Evolutionary conservation across 2,888 invertebrate species (phyloP).

Genomic region (Drosophila anomalipes): DNA sequence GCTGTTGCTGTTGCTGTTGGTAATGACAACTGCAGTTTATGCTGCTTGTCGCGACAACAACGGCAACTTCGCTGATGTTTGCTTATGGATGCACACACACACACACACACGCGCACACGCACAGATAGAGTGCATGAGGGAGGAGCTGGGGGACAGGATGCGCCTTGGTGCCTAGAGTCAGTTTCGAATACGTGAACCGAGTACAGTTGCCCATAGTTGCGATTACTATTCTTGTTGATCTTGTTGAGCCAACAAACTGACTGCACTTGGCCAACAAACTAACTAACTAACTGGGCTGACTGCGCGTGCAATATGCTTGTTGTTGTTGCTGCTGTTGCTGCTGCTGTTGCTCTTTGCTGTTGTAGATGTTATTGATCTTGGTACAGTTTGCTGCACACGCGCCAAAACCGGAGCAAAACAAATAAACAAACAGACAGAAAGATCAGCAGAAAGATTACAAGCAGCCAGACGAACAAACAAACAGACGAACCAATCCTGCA

Average conservation of each 20-base stretch:
- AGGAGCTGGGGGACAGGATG: constrained; percentile 23
- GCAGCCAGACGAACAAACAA: constrained; percentile 27
- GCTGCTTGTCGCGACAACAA: constrained; percentile 47
- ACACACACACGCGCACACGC: too few relatives aligned
- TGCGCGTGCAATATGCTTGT: constrained; percentile 35
- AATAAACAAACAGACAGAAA: constrained; percentile 20
- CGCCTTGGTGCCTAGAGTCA: constrained; percentile 10
- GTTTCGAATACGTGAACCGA: not conserved
- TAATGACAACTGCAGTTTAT: constrained; percentile 60
- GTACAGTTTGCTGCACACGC: constrained; percentile 73
- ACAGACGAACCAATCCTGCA: constrained; percentile 17
- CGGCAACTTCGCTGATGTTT: constrained; percentile 24
- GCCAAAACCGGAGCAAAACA: constrained; percentile 64
- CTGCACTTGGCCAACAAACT: constrained; percentile 17
- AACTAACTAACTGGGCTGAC: constrained; percentile 24
- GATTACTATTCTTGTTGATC: constrained; percentile 8
- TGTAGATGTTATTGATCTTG: constrained; percentile 51
- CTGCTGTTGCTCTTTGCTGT: constrained; percentile 6
- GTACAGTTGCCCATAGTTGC: constrained; percentile 53
- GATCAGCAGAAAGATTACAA: constrained; percentile 21
- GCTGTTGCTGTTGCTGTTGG: constrained; percentile 38
- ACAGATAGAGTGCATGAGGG: not conserved
- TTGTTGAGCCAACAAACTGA: constrained; percentile 32
- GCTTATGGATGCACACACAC: constrained; percentile 9
- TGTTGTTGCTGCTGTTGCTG: not conserved